A percentile compares a stretch with the other conserved stretches of the same genome.
Conservation (phyloP, 2,113 vertebrate species). For the Labrus mixtus region DNA sequence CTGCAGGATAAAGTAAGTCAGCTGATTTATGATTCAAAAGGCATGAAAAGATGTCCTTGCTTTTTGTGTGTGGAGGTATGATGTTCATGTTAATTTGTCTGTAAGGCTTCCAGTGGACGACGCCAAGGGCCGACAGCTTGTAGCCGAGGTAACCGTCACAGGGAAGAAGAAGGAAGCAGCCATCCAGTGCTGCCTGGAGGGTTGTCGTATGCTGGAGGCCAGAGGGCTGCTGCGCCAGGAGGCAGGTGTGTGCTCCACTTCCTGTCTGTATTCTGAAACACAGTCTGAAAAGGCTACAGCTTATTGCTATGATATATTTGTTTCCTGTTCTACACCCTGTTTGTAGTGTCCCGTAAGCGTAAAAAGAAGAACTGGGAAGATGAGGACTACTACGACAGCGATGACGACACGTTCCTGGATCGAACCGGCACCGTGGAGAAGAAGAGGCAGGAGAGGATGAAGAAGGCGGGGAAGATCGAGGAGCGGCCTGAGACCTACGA, state of each 20-base stretch:
- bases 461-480: constrained; percentile 94
- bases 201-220: constrained; percentile 95
- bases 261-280: background rate
- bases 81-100: background rate
- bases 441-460: constrained; percentile 96
- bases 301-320: background rate
- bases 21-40: background rate
- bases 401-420: constrained; percentile 97
- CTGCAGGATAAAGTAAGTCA: constrained; percentile 92
- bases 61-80: accelerated
- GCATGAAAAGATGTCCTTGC: background rate
- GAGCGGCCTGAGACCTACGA: constrained; percentile 93
- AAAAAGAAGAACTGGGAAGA: constrained; percentile 98
- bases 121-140: constrained; percentile 91
- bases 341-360: constrained; percentile 93
- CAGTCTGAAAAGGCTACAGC: background rate
- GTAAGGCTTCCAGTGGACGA: constrained; percentile 94
- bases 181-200: constrained; percentile 93
- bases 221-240: constrained; percentile 95
- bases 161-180: constrained; percentile 97
- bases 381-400: constrained; percentile 97
- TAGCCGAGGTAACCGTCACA: constrained; percentile 91
- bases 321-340: background rate
- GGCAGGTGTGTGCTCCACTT: constrained; percentile 84
- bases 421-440: constrained; percentile 94